Evolutionary conservation across 2,888 invertebrate genomes (phyloP).

Genomic region (Hyposoter dolosus): DNA sequence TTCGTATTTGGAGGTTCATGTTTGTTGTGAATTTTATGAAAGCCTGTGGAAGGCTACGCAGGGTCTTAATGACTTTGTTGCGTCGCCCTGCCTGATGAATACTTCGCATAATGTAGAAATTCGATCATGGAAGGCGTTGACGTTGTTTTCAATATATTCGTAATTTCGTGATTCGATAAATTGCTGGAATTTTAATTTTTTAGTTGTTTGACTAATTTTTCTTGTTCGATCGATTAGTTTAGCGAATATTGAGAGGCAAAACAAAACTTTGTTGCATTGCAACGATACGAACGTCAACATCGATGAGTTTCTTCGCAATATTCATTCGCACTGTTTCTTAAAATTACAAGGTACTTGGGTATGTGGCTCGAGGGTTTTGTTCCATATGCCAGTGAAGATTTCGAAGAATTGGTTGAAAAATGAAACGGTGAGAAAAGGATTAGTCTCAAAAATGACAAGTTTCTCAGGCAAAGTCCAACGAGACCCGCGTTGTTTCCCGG

Average conservation of each 20-base stretch:
- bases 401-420: background rate
- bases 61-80: background rate
- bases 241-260: background rate
- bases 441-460: background rate
- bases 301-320: background rate
- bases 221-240: background rate
- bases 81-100: background rate
- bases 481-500: slow-evolving; percentile 2
- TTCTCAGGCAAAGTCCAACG: background rate
- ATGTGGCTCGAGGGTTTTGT: background rate
- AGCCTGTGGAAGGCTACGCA: background rate
- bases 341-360: slow-evolving; percentile 29
- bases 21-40: background rate
- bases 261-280: background rate
- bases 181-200: background rate
- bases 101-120: background rate
- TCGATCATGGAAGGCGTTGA: background rate
- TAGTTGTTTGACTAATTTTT: too few relatives aligned
- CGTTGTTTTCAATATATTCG: background rate
- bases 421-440: background rate
- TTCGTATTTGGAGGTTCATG: background rate
- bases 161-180: background rate
- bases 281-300: background rate
- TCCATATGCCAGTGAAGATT: background rate
- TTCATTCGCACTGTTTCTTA: slow-evolving; percentile 9